Conservation (phyloP, 2,797 vertebrate species). For the Pristis pectinata region DNA sequence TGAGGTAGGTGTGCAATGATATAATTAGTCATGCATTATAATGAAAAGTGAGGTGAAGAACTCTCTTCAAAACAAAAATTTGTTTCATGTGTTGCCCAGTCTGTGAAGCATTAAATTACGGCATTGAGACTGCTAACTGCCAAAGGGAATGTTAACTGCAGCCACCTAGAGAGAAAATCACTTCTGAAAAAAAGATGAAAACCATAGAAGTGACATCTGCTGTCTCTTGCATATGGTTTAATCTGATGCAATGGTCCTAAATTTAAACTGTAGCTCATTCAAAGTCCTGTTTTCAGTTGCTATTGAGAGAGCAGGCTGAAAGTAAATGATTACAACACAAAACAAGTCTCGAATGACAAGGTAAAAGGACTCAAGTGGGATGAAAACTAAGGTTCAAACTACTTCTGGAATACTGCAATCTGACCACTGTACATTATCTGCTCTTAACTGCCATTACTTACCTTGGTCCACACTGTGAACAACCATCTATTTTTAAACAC, state of each 20-base stretch:
- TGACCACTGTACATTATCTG: neutral
- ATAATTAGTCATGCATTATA: neutral
- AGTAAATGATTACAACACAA: neutral
- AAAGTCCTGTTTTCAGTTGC: neutral
- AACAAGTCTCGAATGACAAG: neutral
- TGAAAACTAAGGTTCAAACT: neutral
- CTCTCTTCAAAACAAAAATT: conserved; percentile 29
- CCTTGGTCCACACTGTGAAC: neutral
- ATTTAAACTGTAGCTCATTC: neutral
- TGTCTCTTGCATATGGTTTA: conserved; percentile 2
- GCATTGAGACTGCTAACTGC: conserved; percentile 11
- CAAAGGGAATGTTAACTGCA: conserved; percentile 30
- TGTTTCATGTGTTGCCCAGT: conserved; percentile 21
- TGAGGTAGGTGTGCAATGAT: conserved; percentile 19
- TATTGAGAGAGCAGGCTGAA: neutral
- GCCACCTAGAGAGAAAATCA: conserved; percentile 32
- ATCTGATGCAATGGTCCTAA: conserved; percentile 7
- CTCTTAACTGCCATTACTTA: neutral
- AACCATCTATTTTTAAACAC: neutral
- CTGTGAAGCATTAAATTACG: neutral
- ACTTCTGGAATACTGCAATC: neutral
- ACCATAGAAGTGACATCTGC: conserved; percentile 20
- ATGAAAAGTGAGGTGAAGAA: conserved; percentile 21
- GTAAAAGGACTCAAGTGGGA: neutral
- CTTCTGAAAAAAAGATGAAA: conserved; percentile 25